Conservation (phyloP, 2,888 invertebrate genomes). For the Cantharis lateralis region DNA sequence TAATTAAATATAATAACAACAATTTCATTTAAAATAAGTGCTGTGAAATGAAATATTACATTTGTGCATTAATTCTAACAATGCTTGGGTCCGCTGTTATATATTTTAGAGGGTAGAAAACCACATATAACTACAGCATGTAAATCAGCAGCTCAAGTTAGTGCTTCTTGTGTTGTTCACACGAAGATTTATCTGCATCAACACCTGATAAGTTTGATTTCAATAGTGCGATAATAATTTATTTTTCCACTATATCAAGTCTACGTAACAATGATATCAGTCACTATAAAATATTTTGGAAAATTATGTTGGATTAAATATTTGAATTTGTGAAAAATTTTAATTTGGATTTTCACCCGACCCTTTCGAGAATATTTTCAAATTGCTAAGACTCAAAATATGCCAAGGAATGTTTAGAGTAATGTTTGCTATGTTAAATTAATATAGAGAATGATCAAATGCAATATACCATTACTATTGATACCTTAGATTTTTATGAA, state of each 20-base stretch:
- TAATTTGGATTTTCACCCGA: background rate
- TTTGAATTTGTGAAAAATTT: background rate
- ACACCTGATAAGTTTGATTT: conserved; percentile 48
- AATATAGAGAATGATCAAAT: background rate
- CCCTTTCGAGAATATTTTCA: background rate
- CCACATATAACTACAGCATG: conserved; percentile 42
- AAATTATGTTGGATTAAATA: background rate
- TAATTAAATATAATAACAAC: background rate
- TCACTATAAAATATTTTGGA: background rate
- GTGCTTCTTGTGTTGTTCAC: conserved; percentile 50
- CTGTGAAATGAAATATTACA: background rate
- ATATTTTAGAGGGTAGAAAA: conserved; percentile 32
- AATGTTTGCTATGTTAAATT: background rate
- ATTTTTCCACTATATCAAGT: background rate
- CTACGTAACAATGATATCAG: background rate
- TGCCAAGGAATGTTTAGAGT: background rate
- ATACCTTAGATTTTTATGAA: conserved; percentile 1
- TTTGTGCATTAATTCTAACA: background rate
- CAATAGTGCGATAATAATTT: background rate
- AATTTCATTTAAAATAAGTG: background rate
- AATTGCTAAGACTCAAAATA: background rate
- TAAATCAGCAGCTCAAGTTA: conserved; percentile 45
- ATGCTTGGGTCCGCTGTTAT: conserved; percentile 7
- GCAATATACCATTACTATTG: background rate
- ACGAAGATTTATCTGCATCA: conserved; percentile 50